phyloP scores from a whole-genome alignment of 2,797 vertebrate species.

The Phataginus tricuspis region DNA sequence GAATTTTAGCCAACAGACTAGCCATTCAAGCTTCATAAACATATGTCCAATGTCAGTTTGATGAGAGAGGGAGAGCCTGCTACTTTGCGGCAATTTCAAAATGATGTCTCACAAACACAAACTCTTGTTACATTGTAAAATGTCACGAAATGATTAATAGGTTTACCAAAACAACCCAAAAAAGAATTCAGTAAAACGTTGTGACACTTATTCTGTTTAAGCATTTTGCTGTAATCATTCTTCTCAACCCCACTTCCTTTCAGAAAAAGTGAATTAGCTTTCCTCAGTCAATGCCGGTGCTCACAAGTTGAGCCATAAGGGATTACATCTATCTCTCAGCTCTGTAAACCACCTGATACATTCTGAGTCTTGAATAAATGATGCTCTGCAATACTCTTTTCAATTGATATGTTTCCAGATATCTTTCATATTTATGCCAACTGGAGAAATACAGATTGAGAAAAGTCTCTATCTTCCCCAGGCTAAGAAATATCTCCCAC shows the following conservation, averaged over 20 bases:
- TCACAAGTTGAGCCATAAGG: slow-evolving; percentile 38
- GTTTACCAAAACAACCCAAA: slow-evolving; percentile 53
- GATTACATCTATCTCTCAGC: slow-evolving; percentile 46
- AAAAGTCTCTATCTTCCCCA: background rate
- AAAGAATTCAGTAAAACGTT: slow-evolving; percentile 51
- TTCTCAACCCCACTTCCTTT: slow-evolving; percentile 23
- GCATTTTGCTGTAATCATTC: slow-evolving; percentile 13
- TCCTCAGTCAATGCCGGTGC: background rate
- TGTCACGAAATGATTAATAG: slow-evolving; percentile 43
- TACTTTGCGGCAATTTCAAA: slow-evolving; percentile 56
- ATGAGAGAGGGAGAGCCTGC: background rate
- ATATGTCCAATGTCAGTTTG: background rate
- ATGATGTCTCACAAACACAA: slow-evolving; percentile 54
- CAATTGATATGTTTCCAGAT: slow-evolving; percentile 18
- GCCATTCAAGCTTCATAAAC: slow-evolving; percentile 31
- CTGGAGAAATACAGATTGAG: slow-evolving; percentile 27
- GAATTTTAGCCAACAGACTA: background rate
- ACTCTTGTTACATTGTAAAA: slow-evolving; percentile 35
- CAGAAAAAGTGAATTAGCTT: slow-evolving; percentile 45
- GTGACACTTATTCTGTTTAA: slow-evolving; percentile 36
- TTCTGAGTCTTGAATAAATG: slow-evolving; percentile 63
- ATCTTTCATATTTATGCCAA: background rate
- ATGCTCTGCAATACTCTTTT: background rate
- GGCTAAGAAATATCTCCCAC: slow-evolving; percentile 34
- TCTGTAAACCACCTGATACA: slow-evolving; percentile 26